Base-by-base conservation (phyloP, 2,113 vertebrate genomes). In the Tetraodon nigroviridis region DNA sequence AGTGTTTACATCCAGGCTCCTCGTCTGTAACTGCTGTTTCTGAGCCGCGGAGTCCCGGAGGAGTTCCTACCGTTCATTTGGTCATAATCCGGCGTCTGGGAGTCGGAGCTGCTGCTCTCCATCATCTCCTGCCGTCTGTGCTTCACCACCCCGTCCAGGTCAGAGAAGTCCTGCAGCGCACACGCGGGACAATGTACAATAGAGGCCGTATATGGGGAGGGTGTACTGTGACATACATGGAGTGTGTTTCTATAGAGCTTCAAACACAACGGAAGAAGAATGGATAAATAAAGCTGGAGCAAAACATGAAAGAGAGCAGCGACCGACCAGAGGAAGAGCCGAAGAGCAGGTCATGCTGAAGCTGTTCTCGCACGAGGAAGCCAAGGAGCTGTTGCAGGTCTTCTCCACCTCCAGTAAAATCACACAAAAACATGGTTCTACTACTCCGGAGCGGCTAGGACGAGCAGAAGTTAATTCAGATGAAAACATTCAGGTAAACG, bases 91-190 rank as follows among this genome's bases (percentile, higher is more conserved):
- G 94, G 93, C 10, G 93, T 96, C 73, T 95, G 95, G 50, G 95
- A 97, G 0, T 92, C 93, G 16, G 93, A 94, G 59, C 94, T 97
- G 84, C 93, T 98, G 59, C 92, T 95, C 63, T 93, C 94, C 84
- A 91, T 92, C 89, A 93, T 86, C 32, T 92, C 92, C 71, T 91
- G 88, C 54, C 92, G 89, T n/a, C 86, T 83, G 27, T 90, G 89
- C 14, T 73, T 89, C 24, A 93, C 90, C 45, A 93, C 90, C 41
- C 93, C 92, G 51, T 94, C 92, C 20, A 96, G 73, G 85, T 94
- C 92, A 24, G 90, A 91, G 83, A 92, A 94, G 80, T 92, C 93
- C 93, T 98, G 56, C n/a, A 19, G 64, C 0, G 46, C 52, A 37
- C 32, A 61, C 1, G 66, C 51, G 74, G 22, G 37, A 27, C 45